A percentile compares a stretch with the other conserved stretches of the same genome.
phyloP scores from a whole-genome alignment of 2,113 vertebrate genomes.

The Hyperopisus bebe region DNA sequence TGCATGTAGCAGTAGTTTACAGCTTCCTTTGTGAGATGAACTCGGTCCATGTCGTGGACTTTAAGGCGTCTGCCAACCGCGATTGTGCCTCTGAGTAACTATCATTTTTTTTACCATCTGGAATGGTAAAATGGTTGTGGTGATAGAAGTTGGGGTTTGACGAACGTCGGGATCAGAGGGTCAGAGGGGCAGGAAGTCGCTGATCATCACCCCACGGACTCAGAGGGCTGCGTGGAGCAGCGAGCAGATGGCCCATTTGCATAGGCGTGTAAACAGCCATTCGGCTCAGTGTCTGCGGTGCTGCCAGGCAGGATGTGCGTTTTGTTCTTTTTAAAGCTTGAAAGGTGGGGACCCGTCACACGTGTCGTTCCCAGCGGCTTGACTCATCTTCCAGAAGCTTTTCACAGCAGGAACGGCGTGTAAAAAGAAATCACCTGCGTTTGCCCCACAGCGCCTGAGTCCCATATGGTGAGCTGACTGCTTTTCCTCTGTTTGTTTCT shows the following conservation, averaged over 20 bases:
- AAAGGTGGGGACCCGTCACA: neutral
- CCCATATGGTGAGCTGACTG: slow-evolving; percentile 6
- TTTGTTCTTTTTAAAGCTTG: neutral
- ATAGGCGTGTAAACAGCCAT: neutral
- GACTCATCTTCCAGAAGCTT: neutral
- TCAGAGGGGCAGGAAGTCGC: neutral
- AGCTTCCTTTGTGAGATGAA: neutral
- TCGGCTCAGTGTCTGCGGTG: neutral
- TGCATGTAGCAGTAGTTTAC: neutral
- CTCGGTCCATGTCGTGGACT: neutral
- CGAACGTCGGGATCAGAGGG: neutral
- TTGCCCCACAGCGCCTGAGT: neutral
- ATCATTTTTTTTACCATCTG: neutral
- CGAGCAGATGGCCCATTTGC: slow-evolving; percentile 6
- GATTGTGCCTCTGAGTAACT: neutral
- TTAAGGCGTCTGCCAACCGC: neutral
- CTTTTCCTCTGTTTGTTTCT: neutral
- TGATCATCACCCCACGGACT: neutral
- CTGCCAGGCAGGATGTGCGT: neutral
- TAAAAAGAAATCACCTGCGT: neutral
- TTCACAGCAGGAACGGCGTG: neutral
- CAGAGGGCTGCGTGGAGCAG: no score
- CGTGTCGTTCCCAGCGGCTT: neutral
- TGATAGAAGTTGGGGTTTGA: neutral
- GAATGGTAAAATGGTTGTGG: neutral